Percentiles rank a stretch among this genome's conserved stretches.
phyloP scores from a whole-genome alignment of 2,113 vertebrate genomes.

The Platichthys stellatus region DNA sequence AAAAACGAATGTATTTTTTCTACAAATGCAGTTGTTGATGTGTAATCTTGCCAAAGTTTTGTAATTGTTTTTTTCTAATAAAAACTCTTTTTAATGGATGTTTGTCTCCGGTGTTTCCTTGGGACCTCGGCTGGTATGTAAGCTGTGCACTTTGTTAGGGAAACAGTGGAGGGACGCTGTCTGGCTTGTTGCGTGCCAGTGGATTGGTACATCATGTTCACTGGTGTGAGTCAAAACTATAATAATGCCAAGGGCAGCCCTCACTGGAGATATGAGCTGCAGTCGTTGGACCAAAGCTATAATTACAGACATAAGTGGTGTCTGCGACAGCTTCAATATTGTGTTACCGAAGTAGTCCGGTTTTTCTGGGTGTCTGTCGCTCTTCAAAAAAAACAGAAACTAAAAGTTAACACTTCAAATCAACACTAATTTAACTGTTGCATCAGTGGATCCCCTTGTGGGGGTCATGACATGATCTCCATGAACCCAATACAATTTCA shows the following conservation, averaged over 20 bases:
- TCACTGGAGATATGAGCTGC: slow-evolving; percentile 9
- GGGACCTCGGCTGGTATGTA: neutral
- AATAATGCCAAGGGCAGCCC: slow-evolving; percentile 36
- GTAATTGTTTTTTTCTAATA: slow-evolving; percentile 75
- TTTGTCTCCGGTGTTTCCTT: slow-evolving; percentile 36
- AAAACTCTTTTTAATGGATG: slow-evolving; percentile 11
- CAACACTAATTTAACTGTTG: no score
- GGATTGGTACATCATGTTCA: slow-evolving; percentile 48
- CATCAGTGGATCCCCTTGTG: no score
- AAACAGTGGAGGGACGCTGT: neutral
- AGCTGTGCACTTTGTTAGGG: neutral
- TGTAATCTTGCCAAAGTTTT: slow-evolving; percentile 73
- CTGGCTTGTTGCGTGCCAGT: slow-evolving; percentile 22
- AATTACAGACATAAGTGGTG: slow-evolving; percentile 33
- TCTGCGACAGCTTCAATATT: slow-evolving; percentile 17
- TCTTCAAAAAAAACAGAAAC: no score
- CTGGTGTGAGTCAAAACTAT: slow-evolving; percentile 40
- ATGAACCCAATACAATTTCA: no score
- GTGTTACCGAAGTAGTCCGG: neutral
- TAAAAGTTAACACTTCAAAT: no score
- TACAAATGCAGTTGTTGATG: slow-evolving; percentile 70
- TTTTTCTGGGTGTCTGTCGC: neutral
- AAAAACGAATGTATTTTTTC: slow-evolving; percentile 77
- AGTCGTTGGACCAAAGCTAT: slow-evolving; percentile 22
- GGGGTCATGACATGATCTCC: no score